phyloP scores from a whole-genome alignment of 2,113 vertebrate genomes.

The Phrynosoma blainvillii region DNA sequence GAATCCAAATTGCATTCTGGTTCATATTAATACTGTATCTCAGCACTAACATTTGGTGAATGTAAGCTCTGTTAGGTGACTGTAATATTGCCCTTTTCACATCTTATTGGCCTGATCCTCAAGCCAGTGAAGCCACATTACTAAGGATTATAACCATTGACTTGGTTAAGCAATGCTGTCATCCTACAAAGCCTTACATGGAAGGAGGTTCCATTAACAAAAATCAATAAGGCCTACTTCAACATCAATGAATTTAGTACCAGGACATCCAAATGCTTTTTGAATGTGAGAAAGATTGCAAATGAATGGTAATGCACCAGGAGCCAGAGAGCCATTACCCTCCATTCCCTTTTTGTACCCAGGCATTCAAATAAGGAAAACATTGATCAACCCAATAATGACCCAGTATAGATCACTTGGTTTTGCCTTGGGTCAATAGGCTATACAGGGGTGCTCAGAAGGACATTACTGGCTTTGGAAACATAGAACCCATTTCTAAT shows the following conservation, averaged over 20 bases:
- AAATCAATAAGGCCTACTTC: neutral
- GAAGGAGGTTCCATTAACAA: neutral
- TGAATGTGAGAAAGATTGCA: neutral
- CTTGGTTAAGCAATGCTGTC: too few species aligned
- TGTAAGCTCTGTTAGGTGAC: neutral
- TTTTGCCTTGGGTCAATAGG: too few species aligned
- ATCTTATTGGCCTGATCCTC: neutral
- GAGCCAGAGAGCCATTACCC: neutral
- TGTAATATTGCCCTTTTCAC: too few species aligned
- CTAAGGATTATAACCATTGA: neutral
- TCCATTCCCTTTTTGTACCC: neutral
- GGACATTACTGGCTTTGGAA: too few species aligned
- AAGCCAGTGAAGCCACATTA: neutral
- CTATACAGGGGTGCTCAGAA: too few species aligned
- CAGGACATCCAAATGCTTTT: neutral
- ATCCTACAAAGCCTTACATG: neutral
- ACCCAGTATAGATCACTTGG: neutral
- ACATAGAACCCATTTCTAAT: too few species aligned
- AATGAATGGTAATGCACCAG: neutral
- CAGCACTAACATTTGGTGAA: neutral
- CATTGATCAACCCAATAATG: neutral
- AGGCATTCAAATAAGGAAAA: neutral
- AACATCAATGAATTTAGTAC: neutral
- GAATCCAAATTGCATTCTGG: slow-evolving; percentile 8
- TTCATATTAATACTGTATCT: slow-evolving; percentile 43